Conservation (phyloP, 2,113 vertebrate species). For the Jaculus jaculus region DNA sequence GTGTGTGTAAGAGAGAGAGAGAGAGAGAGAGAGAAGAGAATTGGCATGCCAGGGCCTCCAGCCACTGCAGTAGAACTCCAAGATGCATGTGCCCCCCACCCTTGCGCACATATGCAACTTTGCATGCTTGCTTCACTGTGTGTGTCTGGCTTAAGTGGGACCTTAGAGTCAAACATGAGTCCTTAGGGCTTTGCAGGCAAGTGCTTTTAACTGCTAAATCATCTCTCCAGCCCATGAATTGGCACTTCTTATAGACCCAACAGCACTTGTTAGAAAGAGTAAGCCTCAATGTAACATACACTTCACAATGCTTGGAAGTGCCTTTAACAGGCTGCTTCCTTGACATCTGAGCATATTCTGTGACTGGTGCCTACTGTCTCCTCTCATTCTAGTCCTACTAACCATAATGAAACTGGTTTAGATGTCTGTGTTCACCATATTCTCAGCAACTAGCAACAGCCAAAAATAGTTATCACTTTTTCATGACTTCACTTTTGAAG, state of each 20-base stretch:
- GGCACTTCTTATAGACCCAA: neutral
- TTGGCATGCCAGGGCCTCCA: too few species aligned
- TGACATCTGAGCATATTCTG: neutral
- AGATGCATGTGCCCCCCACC: too few species aligned
- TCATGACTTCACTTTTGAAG: neutral
- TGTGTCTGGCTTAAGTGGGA: too few species aligned
- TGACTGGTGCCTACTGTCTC: neutral
- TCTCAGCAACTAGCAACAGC: neutral
- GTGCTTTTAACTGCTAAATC: neutral
- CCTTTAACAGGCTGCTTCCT: neutral
- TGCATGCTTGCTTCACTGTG: too few species aligned
- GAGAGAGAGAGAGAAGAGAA: too few species aligned
- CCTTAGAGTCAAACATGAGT: too few species aligned
- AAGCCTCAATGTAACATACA: accelerated
- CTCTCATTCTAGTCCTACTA: neutral
- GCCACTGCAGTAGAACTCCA: too few species aligned
- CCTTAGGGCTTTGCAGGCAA: neutral
- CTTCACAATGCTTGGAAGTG: neutral
- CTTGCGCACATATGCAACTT: too few species aligned
- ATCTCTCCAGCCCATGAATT: neutral
- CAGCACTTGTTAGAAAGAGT: accelerated
- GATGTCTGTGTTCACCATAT: neutral
- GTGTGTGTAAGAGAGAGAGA: too few species aligned
- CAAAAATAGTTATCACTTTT: neutral
- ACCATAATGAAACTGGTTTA: neutral